Evolutionary conservation across 1,140 invertebrate genomes (phyloP).

Genomic region (Elysia chlorotica): DNA sequence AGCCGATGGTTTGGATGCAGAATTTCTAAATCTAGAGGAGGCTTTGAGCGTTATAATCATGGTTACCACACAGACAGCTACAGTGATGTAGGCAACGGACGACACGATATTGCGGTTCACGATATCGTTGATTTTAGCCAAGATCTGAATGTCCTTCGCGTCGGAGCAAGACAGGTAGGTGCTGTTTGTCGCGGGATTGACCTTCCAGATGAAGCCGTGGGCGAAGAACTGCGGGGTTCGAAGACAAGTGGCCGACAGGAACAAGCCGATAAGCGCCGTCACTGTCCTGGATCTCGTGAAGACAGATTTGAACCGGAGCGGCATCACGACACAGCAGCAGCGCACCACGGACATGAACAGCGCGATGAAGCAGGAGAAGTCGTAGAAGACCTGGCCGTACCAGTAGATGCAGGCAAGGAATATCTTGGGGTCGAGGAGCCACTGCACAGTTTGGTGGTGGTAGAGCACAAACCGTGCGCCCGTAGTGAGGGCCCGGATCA

Average conservation of each 20-base stretch:
- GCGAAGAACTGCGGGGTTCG: not conserved
- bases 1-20: too few relatives aligned
- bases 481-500: not conserved
- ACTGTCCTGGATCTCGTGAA: not conserved
- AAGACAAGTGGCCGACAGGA: not conserved
- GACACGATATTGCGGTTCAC: not conserved
- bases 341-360: not conserved
- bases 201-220: not conserved
- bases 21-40: not conserved
- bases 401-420: not conserved
- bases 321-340: slow-evolving; percentile 3
- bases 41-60: not conserved
- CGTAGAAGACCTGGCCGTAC: not conserved
- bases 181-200: not conserved
- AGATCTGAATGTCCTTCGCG: not conserved
- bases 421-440: not conserved
- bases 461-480: not conserved
- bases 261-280: not conserved
- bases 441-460: not conserved
- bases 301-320: not conserved
- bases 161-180: not conserved
- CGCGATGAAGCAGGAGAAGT: not conserved
- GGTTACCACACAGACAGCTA: not conserved
- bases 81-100: not conserved
- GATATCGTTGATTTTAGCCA: not conserved